These are phyloP conservation scores for Cryptus viduatorius DNA, from an alignment of 2,888 invertebrate genomes.

Conservation along the genomic window DNA sequence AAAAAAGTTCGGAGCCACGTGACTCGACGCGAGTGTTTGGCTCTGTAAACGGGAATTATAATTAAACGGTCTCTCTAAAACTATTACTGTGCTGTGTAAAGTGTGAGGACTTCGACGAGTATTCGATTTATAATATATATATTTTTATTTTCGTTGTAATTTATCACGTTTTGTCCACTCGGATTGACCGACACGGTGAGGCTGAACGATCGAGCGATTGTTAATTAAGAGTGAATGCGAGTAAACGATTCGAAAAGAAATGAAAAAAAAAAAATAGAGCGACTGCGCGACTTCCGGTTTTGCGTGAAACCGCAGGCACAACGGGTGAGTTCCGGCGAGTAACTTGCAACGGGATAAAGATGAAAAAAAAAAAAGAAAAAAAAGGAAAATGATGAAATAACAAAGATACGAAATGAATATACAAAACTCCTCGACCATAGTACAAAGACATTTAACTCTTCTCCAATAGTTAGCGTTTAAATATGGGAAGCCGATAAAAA, in stretches of 20 bases:
- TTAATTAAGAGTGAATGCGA: constrained; percentile 53
- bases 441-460: constrained; percentile 84
- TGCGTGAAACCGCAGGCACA: constrained; percentile 69
- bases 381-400: constrained; percentile 60
- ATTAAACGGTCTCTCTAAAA: constrained; percentile 6
- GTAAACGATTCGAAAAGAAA: constrained; percentile 29
- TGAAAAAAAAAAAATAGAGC: constrained; percentile 54
- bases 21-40: constrained; percentile 15
- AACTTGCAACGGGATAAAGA: constrained; percentile 69
- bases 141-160: background rate
- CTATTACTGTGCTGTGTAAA: constrained; percentile 10
- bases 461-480: constrained; percentile 79
- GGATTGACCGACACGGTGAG: constrained; percentile 55
- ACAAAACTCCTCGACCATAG: constrained; percentile 85
- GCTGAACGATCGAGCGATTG: constrained; percentile 34
- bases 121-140: background rate
- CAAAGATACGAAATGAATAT: constrained; percentile 73
- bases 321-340: constrained; percentile 58
- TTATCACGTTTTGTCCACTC: constrained; percentile 42
- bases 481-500: constrained; percentile 72
- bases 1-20: constrained; percentile 66
- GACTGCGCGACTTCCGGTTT: constrained; percentile 72
- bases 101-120: constrained; percentile 14
- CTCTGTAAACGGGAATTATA: constrained; percentile 2
- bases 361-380: constrained; percentile 65